Conservation (phyloP, 2,797 vertebrate genomes). For the Todus mexicanus region DNA sequence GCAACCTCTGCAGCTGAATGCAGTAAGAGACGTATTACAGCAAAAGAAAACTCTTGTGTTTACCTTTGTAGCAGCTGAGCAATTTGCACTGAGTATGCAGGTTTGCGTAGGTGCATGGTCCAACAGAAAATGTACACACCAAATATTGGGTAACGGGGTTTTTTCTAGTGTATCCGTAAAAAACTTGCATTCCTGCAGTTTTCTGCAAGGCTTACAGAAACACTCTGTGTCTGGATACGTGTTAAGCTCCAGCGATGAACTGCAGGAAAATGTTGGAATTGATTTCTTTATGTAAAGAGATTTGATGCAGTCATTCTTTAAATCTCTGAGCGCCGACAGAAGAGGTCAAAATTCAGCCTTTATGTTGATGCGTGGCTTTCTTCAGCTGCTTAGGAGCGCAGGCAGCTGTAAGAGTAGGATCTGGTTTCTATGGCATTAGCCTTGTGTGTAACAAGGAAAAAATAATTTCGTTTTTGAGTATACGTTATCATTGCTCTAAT, state of each 20-base stretch:
- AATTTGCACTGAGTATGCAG: background rate
- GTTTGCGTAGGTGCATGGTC: background rate
- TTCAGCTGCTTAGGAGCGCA: background rate
- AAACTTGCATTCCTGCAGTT: background rate
- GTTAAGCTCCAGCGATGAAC: background rate
- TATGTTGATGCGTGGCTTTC: background rate
- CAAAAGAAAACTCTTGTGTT: background rate
- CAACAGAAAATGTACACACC: background rate
- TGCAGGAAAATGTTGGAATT: background rate
- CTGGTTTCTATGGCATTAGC: slow-evolving; percentile 36
- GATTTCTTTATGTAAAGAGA: background rate
- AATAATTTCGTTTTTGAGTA: background rate
- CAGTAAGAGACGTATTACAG: background rate
- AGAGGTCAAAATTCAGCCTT: background rate
- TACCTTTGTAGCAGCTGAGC: background rate
- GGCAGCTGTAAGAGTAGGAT: background rate
- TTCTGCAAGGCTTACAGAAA: background rate
- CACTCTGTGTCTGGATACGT: background rate
- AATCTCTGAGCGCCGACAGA: background rate
- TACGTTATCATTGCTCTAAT: slow-evolving; percentile 5
- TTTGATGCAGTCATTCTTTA: background rate
- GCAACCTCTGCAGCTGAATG: background rate
- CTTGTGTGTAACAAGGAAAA: background rate
- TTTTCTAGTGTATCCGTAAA: background rate
- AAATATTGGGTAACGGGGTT: background rate